Base-by-base conservation (phyloP, 2,888 invertebrate species). In the Napeogenes sylphis region DNA sequence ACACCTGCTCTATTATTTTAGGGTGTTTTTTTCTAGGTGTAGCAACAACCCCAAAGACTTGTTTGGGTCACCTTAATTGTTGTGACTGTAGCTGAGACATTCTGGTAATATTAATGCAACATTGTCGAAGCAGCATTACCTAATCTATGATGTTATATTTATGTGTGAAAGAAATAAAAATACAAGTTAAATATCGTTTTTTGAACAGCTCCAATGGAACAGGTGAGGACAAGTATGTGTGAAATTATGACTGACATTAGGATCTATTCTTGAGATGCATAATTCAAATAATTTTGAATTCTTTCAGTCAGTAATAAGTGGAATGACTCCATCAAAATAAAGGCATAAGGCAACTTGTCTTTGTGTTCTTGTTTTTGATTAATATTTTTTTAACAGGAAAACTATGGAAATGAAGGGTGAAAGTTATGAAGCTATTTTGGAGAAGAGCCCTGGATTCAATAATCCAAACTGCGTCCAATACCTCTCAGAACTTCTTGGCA, bases 401-500 rank as follows among this genome's bases (percentile, higher is more conserved):
- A 94, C 94, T 70, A 91, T 94, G 92, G 95, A 95, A 91, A 93
- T 94, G 93, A 94, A 94, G 86, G 94, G 94, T 78, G 94, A 94
- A 85, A 93, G 92, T 80, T 96, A 94, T 92, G 95, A 96, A 91
- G 94, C 93, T 75, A 93, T 96, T 82, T 92, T 97, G 89, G 94
- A 94, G 91, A 94, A 94, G 91, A 95, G 95, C 80, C 93, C 95
- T 76, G 96, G 95, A 82, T 96, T 96, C 93, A 94, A 94, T 92
- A 97, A 97, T 92, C 96, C 97, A 70, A 96, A 95, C 92, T 95
- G 94, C 93, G 94, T 95, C 83, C 94, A 95, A 86, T 94, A 94
- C 90, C 93, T 97, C 73, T 94, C 94, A 75, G 93, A 94, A 83
- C 91, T 93, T 73, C 93, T 96, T 88, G 94, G 95, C 66, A 92